phyloP scores from a whole-genome alignment of 2,888 invertebrate genomes.

The Cantharis flavilabris region DNA sequence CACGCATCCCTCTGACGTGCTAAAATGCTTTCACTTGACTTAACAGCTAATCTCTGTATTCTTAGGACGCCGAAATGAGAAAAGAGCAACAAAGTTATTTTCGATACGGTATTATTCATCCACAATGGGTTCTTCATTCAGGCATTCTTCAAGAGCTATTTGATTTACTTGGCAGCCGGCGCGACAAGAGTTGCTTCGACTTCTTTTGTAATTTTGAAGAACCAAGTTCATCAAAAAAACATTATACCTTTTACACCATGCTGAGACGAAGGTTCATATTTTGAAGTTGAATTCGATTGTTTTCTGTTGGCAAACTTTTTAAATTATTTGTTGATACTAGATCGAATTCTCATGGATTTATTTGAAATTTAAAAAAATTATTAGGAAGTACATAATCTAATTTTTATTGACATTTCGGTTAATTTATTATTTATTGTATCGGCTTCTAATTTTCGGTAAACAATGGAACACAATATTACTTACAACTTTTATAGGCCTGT shows the following conservation, averaged over 20 bases:
- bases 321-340: background rate
- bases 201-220: constrained; percentile 2
- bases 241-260: constrained; percentile 4
- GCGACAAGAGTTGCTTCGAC: background rate
- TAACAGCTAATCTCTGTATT: constrained; percentile 17
- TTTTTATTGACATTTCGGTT: background rate
- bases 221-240: background rate
- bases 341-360: background rate
- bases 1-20: constrained; percentile 6
- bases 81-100: constrained; percentile 27
- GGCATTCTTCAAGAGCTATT: constrained; percentile 1
- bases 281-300: background rate
- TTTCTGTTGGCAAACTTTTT: background rate
- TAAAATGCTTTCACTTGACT: constrained; percentile 21
- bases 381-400: background rate
- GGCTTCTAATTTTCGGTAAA: background rate
- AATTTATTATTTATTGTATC: background rate
- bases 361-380: background rate
- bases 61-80: constrained; percentile 6
- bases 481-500: too few species aligned
- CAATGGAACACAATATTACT: too few species aligned
- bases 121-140: constrained; percentile 33
- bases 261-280: background rate
- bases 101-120: constrained; percentile 12
- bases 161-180: constrained; percentile 3